Conservation (phyloP, 2,113 vertebrate genomes). For the Cyanocitta stelleri region DNA sequence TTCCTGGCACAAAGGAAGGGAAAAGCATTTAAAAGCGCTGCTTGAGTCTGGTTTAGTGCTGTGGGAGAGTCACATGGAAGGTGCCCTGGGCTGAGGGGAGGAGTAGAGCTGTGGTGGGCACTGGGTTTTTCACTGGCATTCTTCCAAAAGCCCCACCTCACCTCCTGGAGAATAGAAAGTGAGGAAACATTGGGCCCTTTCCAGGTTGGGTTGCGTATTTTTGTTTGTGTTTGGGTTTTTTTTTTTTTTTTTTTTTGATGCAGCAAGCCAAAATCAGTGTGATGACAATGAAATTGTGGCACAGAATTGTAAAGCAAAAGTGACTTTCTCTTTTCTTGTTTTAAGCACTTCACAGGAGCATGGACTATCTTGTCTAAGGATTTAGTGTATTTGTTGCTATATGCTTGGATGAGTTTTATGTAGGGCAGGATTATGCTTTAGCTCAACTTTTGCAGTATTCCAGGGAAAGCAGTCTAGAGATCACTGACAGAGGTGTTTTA, state of each 20-base stretch:
- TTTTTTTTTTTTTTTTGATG: neutral
- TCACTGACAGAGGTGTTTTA: neutral
- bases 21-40: neutral
- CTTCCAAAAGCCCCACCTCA: neutral
- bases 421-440: neutral
- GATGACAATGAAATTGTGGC: neutral
- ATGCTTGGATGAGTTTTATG: neutral
- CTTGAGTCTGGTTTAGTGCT: neutral
- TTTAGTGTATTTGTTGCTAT: neutral
- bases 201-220: rapidly evolving
- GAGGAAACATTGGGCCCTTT: neutral
- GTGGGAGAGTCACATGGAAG: rapidly evolving
- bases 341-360: neutral
- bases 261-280: neutral
- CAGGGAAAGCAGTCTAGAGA: neutral
- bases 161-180: neutral
- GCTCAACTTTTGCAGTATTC: neutral
- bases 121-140: neutral
- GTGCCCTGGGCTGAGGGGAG: neutral
- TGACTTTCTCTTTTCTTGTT: neutral
- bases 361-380: neutral
- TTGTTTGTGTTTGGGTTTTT: too few relatives aligned
- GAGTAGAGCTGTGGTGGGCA: neutral
- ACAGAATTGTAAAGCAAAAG: neutral
- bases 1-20: neutral